A percentile compares a stretch with the other conserved stretches of the same genome.
These are phyloP conservation scores for Myocastor coypus DNA, from an alignment of 2,113 vertebrate species.

Conservation along the genomic window DNA sequence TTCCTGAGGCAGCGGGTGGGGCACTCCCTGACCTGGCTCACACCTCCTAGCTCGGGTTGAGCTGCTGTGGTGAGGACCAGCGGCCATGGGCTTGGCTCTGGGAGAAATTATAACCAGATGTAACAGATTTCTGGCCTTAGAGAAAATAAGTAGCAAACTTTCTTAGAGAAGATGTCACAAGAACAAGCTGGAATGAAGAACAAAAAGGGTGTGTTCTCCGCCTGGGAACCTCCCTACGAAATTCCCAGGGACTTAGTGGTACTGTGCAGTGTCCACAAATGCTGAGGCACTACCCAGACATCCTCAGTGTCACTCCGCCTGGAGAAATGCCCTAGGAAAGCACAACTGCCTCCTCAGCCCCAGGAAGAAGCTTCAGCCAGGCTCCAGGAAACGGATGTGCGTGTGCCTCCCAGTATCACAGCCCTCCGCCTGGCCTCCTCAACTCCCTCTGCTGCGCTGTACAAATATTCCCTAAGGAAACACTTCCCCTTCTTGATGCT, in stretches of 20 bases:
- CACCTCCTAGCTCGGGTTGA: neutral
- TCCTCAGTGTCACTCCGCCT: rapidly evolving
- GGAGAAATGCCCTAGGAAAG: neutral
- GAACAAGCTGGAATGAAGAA: neutral
- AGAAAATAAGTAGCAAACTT: neutral
- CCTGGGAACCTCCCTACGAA: neutral
- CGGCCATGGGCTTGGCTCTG: neutral
- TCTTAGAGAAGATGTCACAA: neutral
- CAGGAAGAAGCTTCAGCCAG: neutral
- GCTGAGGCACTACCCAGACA: neutral
- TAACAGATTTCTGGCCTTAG: neutral
- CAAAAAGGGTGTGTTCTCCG: neutral
- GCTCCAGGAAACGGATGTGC: neutral
- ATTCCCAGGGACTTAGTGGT: neutral
- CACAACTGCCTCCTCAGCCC: neutral
- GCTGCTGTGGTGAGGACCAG: neutral
- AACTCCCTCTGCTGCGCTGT: rapidly evolving
- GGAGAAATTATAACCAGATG: neutral
- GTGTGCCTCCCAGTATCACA: rapidly evolving
- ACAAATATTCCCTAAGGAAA: rapidly evolving
- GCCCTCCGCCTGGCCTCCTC: neutral
- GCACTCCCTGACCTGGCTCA: neutral
- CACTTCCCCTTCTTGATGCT: rapidly evolving
- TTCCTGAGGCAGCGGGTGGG: neutral
- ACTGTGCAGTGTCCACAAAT: neutral